A percentile compares a stretch with the other conserved stretches of the same genome.
These are phyloP conservation scores for Vesta saturnalis DNA, from an alignment of 2,888 invertebrate species.

Conservation along the genomic window DNA sequence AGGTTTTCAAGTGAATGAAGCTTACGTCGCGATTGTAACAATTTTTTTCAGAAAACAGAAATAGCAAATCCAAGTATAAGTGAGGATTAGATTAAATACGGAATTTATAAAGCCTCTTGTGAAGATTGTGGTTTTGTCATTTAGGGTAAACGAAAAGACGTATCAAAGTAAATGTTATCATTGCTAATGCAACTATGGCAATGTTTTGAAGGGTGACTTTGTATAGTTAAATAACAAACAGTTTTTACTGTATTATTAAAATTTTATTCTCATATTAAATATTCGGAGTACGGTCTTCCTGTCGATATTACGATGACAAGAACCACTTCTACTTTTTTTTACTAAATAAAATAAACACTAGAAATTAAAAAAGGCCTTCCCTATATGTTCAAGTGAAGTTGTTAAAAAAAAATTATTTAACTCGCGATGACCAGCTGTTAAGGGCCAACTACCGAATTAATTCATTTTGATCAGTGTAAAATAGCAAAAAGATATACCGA, in stretches of 20 bases:
- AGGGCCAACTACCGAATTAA: not conserved
- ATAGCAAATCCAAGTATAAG: no score
- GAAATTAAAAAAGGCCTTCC: not conserved
- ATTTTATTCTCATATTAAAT: conserved; percentile 13
- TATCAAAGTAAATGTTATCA: no score
- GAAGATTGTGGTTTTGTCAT: no score
- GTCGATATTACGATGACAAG: not conserved
- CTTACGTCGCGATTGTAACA: no score
- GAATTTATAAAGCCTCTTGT: no score
- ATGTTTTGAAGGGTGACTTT: no score
- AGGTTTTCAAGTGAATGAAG: no score
- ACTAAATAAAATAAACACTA: conserved; percentile 16
- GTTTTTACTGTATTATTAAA: not conserved
- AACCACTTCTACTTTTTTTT: conserved; percentile 13
- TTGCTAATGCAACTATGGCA: no score
- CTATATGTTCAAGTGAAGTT: not conserved
- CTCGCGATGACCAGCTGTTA: conserved; percentile 1
- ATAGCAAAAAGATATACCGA: not conserved
- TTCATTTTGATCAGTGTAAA: not conserved
- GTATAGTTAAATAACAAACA: not conserved
- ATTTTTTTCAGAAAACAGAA: no score
- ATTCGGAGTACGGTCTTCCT: conserved; percentile 15
- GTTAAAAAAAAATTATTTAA: conserved; percentile 4
- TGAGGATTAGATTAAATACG: no score
- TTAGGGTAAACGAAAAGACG: no score